These are phyloP conservation scores for Nemotelus nigrinus DNA, from an alignment of 2,888 invertebrate species.

Conservation along the genomic window DNA sequence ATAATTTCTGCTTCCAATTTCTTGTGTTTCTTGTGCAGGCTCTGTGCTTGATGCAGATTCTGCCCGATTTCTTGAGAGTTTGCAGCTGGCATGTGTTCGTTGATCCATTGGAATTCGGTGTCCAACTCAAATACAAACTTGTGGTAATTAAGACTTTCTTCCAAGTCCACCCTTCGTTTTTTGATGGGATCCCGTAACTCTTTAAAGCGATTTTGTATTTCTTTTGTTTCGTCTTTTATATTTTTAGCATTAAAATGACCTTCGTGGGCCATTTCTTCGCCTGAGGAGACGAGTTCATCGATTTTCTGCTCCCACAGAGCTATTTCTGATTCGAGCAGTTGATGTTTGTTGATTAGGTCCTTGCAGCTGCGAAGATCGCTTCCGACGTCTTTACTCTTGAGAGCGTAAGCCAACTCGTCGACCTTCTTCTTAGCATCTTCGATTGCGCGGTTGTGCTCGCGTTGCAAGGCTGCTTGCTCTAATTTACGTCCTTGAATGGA, in stretches of 20 bases:
- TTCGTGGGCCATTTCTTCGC: constrained; percentile 89
- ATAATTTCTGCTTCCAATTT: constrained; percentile 90
- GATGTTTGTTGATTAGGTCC: constrained; percentile 88
- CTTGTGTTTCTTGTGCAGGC: constrained; percentile 90
- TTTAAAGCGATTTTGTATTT: constrained; percentile 76
- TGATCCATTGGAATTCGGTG: constrained; percentile 94
- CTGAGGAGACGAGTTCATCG: constrained; percentile 78
- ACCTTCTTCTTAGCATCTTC: constrained; percentile 90
- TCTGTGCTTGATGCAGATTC: constrained; percentile 92
- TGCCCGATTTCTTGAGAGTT: constrained; percentile 79
- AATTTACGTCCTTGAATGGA: constrained; percentile 71
- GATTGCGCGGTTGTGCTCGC: constrained; percentile 79
- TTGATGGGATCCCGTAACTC: constrained; percentile 78
- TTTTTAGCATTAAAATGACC: constrained; percentile 94
- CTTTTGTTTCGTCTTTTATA: constrained; percentile 81
- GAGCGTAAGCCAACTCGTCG: constrained; percentile 81
- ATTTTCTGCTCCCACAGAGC: constrained; percentile 84
- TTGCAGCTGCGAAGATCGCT: constrained; percentile 91
- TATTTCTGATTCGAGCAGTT: constrained; percentile 87
- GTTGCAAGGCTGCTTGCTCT: constrained; percentile 88
- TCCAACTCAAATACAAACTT: constrained; percentile 94
- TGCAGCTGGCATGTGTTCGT: constrained; percentile 86
- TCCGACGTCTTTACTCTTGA: constrained; percentile 85
- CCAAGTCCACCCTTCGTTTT: constrained; percentile 78
- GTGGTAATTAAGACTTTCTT: constrained; percentile 83